Percentiles rank a stretch among this genome's conserved stretches.
phyloP scores from a whole-genome alignment of 1,140 invertebrate genomes.

The Metaphire vulgaris region DNA sequence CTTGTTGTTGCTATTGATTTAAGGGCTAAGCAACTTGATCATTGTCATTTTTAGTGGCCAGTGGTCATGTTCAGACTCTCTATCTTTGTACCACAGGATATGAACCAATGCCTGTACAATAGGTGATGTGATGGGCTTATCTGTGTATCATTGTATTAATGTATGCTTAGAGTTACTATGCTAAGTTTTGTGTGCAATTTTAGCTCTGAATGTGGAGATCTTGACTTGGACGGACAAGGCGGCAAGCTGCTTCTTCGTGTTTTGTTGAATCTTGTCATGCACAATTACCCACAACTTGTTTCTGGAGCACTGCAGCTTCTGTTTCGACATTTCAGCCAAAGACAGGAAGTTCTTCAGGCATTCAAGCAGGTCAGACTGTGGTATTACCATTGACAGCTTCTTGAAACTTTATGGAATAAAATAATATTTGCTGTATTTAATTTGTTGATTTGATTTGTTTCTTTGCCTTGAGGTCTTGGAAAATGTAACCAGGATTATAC shows the following conservation, averaged over 20 bases:
- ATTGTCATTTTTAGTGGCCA: too few species aligned
- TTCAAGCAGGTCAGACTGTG: constrained; percentile 74
- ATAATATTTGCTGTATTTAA: neutral
- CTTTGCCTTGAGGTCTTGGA: neutral
- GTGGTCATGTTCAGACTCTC: too few species aligned
- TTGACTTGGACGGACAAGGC: constrained; percentile 89
- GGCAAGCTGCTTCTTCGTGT: constrained; percentile 87
- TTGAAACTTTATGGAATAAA: too few species aligned
- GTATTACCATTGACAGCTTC: too few species aligned
- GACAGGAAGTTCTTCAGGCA: constrained; percentile 93
- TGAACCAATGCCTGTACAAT: too few species aligned
- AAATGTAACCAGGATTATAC: neutral
- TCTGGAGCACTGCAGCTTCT: constrained; percentile 89
- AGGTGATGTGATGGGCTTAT: too few species aligned
- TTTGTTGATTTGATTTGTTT: neutral
- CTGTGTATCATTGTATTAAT: too few species aligned
- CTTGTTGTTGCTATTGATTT: too few species aligned
- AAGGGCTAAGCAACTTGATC: too few species aligned
- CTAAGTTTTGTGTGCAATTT: too few species aligned
- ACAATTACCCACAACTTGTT: constrained; percentile 90
- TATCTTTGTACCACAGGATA: too few species aligned
- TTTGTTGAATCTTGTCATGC: constrained; percentile 90
- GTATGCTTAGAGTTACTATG: too few species aligned
- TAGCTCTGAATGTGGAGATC: constrained; percentile 22
- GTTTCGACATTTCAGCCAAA: constrained; percentile 93